These are phyloP conservation scores for Protonibea diacanthus DNA, from an alignment of 2,797 vertebrate genomes.

Conservation along the genomic window DNA sequence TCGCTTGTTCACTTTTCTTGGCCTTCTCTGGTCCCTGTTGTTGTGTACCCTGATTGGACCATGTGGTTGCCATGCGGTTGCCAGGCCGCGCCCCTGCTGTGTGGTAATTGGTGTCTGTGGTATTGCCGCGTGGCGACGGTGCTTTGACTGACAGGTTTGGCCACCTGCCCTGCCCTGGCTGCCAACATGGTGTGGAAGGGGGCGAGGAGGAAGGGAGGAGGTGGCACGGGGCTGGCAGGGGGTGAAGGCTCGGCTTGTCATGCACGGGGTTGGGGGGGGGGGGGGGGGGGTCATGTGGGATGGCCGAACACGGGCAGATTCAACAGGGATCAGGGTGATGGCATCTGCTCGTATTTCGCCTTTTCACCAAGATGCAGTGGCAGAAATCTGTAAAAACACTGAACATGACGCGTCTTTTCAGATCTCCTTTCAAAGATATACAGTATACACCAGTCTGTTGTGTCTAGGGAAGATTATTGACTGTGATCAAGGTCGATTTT, in stretches of 20 bases:
- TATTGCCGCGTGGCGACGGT: constrained; percentile 80
- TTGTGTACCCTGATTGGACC: constrained; percentile 87
- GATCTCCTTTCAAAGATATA: neutral
- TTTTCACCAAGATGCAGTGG: neutral
- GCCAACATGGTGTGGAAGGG: constrained; percentile 74
- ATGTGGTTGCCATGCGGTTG: constrained; percentile 87
- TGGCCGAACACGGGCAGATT: constrained; percentile 52
- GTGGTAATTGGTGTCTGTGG: constrained; percentile 88
- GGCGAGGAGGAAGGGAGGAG: constrained; percentile 56
- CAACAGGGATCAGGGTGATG: constrained; percentile 59
- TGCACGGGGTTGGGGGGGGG: constrained; percentile 19
- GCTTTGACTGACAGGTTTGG: constrained; percentile 88
- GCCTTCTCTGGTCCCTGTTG: constrained; percentile 83
- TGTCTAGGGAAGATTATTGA: neutral
- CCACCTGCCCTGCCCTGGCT: constrained; percentile 87
- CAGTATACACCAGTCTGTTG: neutral
- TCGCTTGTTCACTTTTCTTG: constrained; percentile 69
- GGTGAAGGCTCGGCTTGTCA: constrained; percentile 62
- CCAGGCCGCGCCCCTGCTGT: constrained; percentile 87
- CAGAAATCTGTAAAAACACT: neutral
- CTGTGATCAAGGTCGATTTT: constrained; percentile 8
- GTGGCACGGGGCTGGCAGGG: constrained; percentile 64
- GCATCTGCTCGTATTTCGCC: constrained; percentile 42
- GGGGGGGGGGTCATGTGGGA: constrained; percentile 5
- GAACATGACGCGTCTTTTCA: neutral